A percentile compares a stretch with the other conserved stretches of the same genome.
These are phyloP conservation scores for Lasioglossum vierecki DNA, from an alignment of 2,888 invertebrate species.

Conservation along the genomic window DNA sequence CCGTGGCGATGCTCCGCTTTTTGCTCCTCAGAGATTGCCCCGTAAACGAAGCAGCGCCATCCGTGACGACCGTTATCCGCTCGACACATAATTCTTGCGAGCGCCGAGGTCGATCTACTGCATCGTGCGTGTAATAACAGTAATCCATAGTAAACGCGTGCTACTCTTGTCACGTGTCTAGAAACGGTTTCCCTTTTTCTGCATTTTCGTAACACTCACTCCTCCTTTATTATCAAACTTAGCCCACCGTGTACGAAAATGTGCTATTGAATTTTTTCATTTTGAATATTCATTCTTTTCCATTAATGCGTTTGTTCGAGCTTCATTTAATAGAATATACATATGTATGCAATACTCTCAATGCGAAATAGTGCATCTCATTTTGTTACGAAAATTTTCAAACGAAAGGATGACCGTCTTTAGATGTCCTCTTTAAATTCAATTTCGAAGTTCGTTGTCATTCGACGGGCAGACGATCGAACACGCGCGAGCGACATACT, in stretches of 20 bases:
- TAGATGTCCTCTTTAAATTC: background rate
- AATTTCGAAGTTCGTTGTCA: background rate
- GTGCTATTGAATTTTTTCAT: no score
- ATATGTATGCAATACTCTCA: no score
- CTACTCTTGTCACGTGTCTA: background rate
- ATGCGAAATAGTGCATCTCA: no score
- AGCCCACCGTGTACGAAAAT: no score
- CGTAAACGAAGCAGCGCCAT: background rate
- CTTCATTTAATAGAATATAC: no score
- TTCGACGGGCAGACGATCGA: background rate
- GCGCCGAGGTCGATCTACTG: background rate
- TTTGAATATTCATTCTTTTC: no score
- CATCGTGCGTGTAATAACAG: conserved; percentile 1
- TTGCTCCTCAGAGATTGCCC: background rate
- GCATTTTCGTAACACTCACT: background rate
- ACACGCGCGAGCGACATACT: background rate
- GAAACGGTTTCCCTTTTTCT: background rate
- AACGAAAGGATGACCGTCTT: background rate
- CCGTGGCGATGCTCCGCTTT: background rate
- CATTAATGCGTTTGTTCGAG: no score
- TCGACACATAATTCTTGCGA: background rate
- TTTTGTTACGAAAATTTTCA: background rate
- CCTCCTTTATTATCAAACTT: no score
- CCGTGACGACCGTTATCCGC: conserved; percentile 5
- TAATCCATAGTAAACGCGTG: background rate